A percentile compares a stretch with the other conserved stretches of the same genome.
Evolutionary conservation across 1,140 invertebrate species (phyloP).

Genomic region (Lasaia peninsularis): DNA sequence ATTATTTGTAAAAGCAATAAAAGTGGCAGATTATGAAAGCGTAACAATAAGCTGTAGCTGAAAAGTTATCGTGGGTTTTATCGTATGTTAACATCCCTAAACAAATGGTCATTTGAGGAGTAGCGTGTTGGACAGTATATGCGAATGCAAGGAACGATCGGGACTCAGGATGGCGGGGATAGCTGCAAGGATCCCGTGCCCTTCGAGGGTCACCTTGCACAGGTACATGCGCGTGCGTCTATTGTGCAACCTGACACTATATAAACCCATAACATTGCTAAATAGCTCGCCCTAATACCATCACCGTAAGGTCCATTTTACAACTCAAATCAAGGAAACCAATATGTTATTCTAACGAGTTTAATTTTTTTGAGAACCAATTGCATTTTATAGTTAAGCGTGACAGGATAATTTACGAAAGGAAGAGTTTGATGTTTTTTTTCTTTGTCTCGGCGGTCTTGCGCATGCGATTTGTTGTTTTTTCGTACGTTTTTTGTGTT

Average conservation of each 20-base stretch:
- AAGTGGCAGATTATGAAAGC: too few species aligned
- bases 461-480: conserved; percentile 51
- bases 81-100: conserved; percentile 23
- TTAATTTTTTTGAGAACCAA: conserved; percentile 69
- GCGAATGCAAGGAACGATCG: conserved; percentile 40
- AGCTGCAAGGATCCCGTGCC: conserved; percentile 56
- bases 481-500: conserved; percentile 37
- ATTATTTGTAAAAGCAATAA: too few species aligned
- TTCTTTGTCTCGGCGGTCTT: conserved; percentile 39
- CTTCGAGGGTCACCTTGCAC: conserved; percentile 70
- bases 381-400: conserved; percentile 73
- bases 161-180: conserved; percentile 27
- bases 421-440: conserved; percentile 51
- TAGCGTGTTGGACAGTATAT: conserved; percentile 61
- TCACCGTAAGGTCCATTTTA: conserved; percentile 20
- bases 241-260: conserved; percentile 68
- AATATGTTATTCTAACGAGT: conserved; percentile 57
- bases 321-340: conserved; percentile 6
- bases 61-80: neutral
- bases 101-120: conserved; percentile 56
- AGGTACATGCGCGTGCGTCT: conserved; percentile 66
- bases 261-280: conserved; percentile 33
- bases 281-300: conserved; percentile 20
- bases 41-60: too few species aligned
- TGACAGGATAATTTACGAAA: conserved; percentile 75